Conservation (phyloP, 2,113 vertebrate species). For the Amphilophus citrinellus region DNA sequence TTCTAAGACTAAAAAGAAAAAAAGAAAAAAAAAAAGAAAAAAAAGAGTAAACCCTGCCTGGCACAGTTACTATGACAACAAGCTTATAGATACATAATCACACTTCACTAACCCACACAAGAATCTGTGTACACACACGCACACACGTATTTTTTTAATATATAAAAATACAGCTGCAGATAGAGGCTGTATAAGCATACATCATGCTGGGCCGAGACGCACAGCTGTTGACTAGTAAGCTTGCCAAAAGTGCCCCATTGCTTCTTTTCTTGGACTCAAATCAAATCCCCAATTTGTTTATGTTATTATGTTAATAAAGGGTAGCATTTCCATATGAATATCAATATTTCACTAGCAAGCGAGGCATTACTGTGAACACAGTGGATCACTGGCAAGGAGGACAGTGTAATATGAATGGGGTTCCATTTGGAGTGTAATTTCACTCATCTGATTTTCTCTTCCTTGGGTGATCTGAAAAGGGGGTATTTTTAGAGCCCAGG, state of each 20-base stretch:
- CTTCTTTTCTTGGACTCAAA: constrained; percentile 68
- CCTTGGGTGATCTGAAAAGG: constrained; percentile 70
- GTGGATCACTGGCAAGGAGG: constrained; percentile 54
- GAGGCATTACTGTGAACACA: constrained; percentile 55
- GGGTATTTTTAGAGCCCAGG: constrained; percentile 76
- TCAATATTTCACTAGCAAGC: constrained; percentile 72
- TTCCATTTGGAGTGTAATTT: constrained; percentile 73
- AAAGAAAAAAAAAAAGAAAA: background rate
- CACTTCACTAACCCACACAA: constrained; percentile 14
- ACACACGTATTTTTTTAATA: background rate
- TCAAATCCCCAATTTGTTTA: constrained; percentile 80
- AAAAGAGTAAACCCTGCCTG: constrained; percentile 16
- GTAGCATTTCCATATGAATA: constrained; percentile 82
- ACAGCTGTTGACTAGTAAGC: constrained; percentile 64
- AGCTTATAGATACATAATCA: constrained; percentile 59
- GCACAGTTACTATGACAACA: constrained; percentile 69
- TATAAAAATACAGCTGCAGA: constrained; percentile 37
- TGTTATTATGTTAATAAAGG: constrained; percentile 81
- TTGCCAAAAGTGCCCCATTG: constrained; percentile 69
- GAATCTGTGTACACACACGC: background rate
- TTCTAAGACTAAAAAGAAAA: constrained; percentile 30
- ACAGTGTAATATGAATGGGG: constrained; percentile 58
- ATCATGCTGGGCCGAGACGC: constrained; percentile 51
- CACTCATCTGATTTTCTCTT: constrained; percentile 78
- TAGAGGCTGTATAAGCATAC: constrained; percentile 27